Evolutionary conservation across 2,113 vertebrate species (phyloP).

Genomic region (Nothoprocta perdicaria): DNA sequence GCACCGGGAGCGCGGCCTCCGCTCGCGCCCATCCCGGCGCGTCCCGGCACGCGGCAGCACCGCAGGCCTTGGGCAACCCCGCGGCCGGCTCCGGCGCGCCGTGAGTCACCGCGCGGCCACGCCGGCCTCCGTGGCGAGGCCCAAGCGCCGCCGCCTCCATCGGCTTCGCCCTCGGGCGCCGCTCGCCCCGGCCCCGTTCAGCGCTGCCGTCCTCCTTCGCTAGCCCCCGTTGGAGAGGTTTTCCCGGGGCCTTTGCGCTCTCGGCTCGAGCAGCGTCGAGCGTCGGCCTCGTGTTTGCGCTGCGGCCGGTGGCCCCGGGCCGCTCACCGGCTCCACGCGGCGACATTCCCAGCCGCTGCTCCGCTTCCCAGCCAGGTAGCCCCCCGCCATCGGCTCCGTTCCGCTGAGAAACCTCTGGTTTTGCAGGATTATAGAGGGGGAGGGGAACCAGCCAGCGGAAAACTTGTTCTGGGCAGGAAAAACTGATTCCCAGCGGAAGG

Average conservation of each 20-base stretch:
- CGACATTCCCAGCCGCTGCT: not conserved
- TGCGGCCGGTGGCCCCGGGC: rapidly evolving
- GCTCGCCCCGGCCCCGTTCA: too few species aligned
- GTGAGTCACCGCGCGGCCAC: too few species aligned
- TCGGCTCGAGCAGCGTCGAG: not conserved
- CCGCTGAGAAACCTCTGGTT: conserved; percentile 4
- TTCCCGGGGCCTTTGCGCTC: not conserved
- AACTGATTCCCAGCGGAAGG: not conserved
- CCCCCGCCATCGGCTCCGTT: not conserved
- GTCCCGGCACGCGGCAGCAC: too few species aligned
- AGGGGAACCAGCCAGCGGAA: conserved; percentile 38
- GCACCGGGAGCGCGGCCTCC: too few species aligned
- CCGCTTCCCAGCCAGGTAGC: not conserved
- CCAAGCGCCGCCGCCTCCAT: too few species aligned
- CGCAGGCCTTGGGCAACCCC: too few species aligned
- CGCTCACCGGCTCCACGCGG: rapidly evolving
- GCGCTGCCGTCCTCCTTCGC: too few species aligned
- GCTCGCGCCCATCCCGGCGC: too few species aligned
- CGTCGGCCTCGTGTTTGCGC: not conserved
- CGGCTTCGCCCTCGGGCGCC: too few species aligned
- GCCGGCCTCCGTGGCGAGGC: too few species aligned
- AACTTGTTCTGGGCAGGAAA: conserved; percentile 68
- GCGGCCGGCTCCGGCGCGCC: too few species aligned
- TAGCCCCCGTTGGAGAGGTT: not conserved
- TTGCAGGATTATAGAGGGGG: conserved; percentile 49